Conservation (phyloP, 2,797 vertebrate species). For the Orientallactaga sibirica region DNA sequence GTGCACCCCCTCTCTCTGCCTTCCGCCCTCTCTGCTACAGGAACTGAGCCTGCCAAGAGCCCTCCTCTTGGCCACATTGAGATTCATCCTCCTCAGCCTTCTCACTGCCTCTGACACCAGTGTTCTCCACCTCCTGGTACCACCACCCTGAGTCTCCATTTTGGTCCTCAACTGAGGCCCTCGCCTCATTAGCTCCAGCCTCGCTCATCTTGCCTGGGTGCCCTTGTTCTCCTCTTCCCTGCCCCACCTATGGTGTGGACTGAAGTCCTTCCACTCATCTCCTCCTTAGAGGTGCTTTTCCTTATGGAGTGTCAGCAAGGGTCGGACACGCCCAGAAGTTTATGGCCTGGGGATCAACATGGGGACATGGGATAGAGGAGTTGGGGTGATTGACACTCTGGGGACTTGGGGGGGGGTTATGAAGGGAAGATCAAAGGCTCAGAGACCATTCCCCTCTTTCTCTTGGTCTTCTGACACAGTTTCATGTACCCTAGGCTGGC, state of each 20-base stretch:
- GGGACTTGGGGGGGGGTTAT: neutral
- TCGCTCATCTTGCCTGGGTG: neutral
- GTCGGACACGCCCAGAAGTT: neutral
- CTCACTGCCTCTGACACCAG: constrained; percentile 12
- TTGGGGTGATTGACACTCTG: neutral
- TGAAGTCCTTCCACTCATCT: neutral
- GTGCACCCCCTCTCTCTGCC: constrained; percentile 80
- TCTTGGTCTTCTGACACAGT: too few relatives aligned
- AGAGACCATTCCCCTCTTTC: neutral
- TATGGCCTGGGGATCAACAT: neutral
- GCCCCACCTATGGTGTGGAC: neutral
- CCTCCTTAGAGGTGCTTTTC: neutral
- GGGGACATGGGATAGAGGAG: neutral
- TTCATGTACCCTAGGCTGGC: too few relatives aligned
- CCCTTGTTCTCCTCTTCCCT: neutral
- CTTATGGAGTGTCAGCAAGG: neutral
- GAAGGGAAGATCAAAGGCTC: neutral
- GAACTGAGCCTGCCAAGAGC: constrained; percentile 77
- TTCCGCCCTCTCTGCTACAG: constrained; percentile 74
- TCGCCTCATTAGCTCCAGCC: neutral
- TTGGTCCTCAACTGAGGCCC: neutral
- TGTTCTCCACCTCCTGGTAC: neutral
- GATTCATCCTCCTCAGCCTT: constrained; percentile 4
- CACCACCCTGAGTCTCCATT: neutral
- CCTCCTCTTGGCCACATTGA: constrained; percentile 54